A percentile compares a stretch with the other conserved stretches of the same genome.
phyloP scores from a whole-genome alignment of 2,797 vertebrate genomes.

The Hydrocynus forskahlii region DNA sequence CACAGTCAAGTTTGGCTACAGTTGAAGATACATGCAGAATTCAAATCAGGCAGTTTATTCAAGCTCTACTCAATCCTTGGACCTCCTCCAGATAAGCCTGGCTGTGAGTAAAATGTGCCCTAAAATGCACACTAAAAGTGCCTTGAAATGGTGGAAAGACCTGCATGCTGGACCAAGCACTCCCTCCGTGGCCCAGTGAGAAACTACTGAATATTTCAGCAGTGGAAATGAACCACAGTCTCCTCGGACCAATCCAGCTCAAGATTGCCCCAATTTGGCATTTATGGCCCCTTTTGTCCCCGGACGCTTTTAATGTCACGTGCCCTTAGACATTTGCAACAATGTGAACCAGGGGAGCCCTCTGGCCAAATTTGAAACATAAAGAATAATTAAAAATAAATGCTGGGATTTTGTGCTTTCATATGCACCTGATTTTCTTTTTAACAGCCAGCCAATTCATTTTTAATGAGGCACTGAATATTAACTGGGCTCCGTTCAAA shows the following conservation, averaged over 20 bases:
- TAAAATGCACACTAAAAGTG: background rate
- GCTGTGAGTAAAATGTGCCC: background rate
- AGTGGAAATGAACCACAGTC: constrained; percentile 78
- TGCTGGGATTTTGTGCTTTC: constrained; percentile 70
- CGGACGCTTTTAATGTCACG: constrained; percentile 41
- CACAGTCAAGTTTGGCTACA: background rate
- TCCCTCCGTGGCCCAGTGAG: constrained; percentile 67
- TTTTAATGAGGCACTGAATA: constrained; percentile 85
- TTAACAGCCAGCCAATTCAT: constrained; percentile 77
- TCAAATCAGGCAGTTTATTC: too few relatives aligned
- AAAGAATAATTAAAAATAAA: constrained; percentile 78
- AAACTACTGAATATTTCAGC: constrained; percentile 81
- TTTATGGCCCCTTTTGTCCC: constrained; percentile 63
- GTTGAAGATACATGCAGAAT: background rate
- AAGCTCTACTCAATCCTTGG: too few relatives aligned
- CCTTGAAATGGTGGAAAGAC: background rate
- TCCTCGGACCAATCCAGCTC: constrained; percentile 72
- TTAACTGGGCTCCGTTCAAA: constrained; percentile 80
- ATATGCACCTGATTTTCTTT: constrained; percentile 68
- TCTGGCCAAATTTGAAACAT: constrained; percentile 65
- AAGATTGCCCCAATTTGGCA: constrained; percentile 70
- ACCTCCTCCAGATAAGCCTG: background rate
- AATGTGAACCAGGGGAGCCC: constrained; percentile 68
- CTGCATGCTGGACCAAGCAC: constrained; percentile 10
- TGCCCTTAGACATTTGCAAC: constrained; percentile 58